A percentile compares a stretch with the other conserved stretches of the same genome.
phyloP scores from a whole-genome alignment of 2,797 vertebrate genomes.

The Mormyrus proboscirostris region DNA sequence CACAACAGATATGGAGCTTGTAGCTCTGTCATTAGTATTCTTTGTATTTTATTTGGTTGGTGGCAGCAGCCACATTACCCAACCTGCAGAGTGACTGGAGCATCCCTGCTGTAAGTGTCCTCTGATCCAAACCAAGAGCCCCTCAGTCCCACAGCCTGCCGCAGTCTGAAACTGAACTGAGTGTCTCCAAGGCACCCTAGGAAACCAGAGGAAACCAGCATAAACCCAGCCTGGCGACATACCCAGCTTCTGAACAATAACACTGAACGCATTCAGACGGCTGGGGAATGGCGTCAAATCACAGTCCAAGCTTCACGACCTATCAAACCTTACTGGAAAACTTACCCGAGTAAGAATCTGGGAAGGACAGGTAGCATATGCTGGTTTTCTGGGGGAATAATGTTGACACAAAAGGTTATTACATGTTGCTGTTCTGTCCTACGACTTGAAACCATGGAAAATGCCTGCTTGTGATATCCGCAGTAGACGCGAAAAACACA shows the following conservation, averaged over 20 bases:
- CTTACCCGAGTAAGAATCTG: slow-evolving; percentile 91
- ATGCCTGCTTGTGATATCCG: background rate
- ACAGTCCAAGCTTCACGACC: background rate
- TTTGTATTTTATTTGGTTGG: background rate
- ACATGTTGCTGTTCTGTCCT: background rate
- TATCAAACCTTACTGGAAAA: too few species aligned
- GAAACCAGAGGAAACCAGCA: background rate
- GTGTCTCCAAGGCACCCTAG: slow-evolving; percentile 89
- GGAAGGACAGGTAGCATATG: slow-evolving; percentile 91
- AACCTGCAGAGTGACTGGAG: slow-evolving; percentile 74
- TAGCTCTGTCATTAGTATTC: background rate
- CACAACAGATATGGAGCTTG: background rate
- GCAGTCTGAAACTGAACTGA: slow-evolving; percentile 88
- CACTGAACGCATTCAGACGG: background rate
- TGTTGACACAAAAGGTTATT: background rate
- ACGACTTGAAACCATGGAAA: background rate
- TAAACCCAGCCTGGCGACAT: background rate
- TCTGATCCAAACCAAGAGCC: slow-evolving; percentile 42
- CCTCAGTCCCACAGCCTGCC: slow-evolving; percentile 72
- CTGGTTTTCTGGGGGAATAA: slow-evolving; percentile 75
- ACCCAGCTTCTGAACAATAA: background rate
- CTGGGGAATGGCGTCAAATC: background rate
- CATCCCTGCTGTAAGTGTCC: slow-evolving; percentile 63
- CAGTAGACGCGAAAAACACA: background rate
- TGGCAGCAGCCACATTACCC: slow-evolving; percentile 11